These are phyloP conservation scores for Yponomeuta malinellus DNA, from an alignment of 2,888 invertebrate genomes.

Conservation along the genomic window DNA sequence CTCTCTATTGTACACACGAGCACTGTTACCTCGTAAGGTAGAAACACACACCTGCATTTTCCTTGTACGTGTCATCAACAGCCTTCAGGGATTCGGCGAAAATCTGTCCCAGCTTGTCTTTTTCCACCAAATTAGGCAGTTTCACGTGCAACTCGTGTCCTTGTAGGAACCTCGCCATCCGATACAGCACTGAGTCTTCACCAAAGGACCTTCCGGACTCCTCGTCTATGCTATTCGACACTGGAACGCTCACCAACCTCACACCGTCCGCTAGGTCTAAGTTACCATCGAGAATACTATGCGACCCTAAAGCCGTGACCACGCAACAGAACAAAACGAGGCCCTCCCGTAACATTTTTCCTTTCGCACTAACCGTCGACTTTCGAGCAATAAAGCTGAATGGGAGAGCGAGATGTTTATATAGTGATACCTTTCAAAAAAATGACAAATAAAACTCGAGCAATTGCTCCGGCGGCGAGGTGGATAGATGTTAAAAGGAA, in stretches of 20 bases:
- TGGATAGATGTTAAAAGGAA: constrained; percentile 29
- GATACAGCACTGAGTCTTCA: constrained; percentile 72
- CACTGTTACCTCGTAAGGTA: no score
- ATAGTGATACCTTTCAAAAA: constrained; percentile 69
- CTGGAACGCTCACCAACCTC: constrained; percentile 73
- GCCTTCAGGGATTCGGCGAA: constrained; percentile 69
- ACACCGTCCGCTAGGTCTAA: constrained; percentile 79
- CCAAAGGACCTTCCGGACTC: constrained; percentile 61
- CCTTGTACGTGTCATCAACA: constrained; percentile 62
- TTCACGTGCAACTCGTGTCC: constrained; percentile 84
- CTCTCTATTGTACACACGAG: no score
- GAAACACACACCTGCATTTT: constrained; percentile 53
- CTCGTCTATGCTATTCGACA: constrained; percentile 64
- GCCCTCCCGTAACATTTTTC: constrained; percentile 53
- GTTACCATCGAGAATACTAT: constrained; percentile 59
- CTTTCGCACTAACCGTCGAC: constrained; percentile 22
- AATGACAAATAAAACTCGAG: constrained; percentile 48
- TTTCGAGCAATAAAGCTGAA: constrained; percentile 59
- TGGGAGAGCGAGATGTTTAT: constrained; percentile 51
- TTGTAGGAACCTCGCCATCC: constrained; percentile 80
- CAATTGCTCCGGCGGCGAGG: constrained; percentile 44
- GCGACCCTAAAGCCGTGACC: constrained; percentile 34
- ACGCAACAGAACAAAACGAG: constrained; percentile 29
- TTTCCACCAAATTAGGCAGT: constrained; percentile 81
- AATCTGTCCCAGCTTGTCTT: constrained; percentile 77